A percentile compares a stretch with the other conserved stretches of the same genome.
Evolutionary conservation across 2,797 vertebrate species (phyloP).

Genomic region (Carapus acus): DNA sequence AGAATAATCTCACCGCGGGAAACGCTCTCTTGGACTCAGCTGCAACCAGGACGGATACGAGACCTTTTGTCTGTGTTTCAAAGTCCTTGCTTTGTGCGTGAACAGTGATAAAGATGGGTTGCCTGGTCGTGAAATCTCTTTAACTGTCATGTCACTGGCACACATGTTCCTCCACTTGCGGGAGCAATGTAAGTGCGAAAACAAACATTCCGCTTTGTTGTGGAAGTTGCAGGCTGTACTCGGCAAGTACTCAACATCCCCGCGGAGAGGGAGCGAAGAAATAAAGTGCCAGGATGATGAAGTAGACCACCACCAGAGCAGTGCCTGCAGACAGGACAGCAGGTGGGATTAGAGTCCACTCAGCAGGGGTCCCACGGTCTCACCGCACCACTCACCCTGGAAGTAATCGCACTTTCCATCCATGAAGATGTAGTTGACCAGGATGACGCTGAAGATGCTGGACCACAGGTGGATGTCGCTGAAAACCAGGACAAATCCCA

Average conservation of each 20-base stretch:
- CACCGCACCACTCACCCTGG: conserved; percentile 69
- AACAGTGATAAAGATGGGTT: too few species aligned
- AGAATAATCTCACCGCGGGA: too few species aligned
- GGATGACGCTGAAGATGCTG: conserved; percentile 81
- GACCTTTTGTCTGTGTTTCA: too few species aligned
- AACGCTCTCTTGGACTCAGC: too few species aligned
- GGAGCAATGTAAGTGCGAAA: too few species aligned
- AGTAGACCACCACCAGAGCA: conserved; percentile 79
- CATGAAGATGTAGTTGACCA: conserved; percentile 88
- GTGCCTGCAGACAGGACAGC: conserved; percentile 64
- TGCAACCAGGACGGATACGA: too few species aligned
- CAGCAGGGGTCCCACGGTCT: neutral
- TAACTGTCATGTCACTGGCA: too few species aligned
- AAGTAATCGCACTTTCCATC: conserved; percentile 89
- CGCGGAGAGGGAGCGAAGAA: conserved; percentile 79
- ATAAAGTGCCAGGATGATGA: conserved; percentile 80
- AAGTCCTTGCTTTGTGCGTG: too few species aligned
- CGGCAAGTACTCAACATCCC: conserved; percentile 78
- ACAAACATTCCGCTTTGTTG: too few species aligned
- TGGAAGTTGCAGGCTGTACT: too few species aligned
- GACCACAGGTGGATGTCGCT: conserved; percentile 84
- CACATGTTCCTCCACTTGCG: too few species aligned
- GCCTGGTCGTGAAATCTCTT: too few species aligned
- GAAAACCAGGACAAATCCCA: conserved; percentile 79
- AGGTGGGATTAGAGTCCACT: conserved; percentile 2